A percentile compares a stretch with the other conserved stretches of the same genome.
phyloP scores from a whole-genome alignment of 2,797 vertebrate genomes.

The Anableps anableps region DNA sequence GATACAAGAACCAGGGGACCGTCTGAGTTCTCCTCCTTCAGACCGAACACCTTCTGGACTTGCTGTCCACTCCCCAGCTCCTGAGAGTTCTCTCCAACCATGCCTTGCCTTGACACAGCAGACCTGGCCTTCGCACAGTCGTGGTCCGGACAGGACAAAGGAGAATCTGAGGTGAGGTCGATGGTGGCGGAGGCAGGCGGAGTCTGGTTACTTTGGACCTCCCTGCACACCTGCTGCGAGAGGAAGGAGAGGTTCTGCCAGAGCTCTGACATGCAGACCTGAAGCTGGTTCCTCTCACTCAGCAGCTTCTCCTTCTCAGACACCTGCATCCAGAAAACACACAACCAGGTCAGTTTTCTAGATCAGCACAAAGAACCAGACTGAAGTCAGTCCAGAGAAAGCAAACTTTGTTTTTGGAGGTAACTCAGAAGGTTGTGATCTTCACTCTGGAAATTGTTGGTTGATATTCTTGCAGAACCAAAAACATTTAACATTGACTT shows the following conservation, averaged over 20 bases:
- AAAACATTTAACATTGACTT: background rate
- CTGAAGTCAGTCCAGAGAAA: background rate
- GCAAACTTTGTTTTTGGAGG: constrained; percentile 84
- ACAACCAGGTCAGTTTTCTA: background rate
- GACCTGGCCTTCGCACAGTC: constrained; percentile 17
- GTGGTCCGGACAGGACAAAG: constrained; percentile 50
- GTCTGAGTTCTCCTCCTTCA: constrained; percentile 72
- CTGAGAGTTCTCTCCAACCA: constrained; percentile 45
- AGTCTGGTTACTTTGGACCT: constrained; percentile 84
- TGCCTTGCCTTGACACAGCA: constrained; percentile 22
- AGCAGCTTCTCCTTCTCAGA: constrained; percentile 95
- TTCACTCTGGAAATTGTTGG: background rate
- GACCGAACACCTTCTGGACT: constrained; percentile 39
- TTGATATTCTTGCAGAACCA: constrained; percentile 44
- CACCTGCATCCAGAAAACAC: constrained; percentile 78
- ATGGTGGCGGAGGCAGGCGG: constrained; percentile 78
- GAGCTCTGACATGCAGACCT: constrained; percentile 94
- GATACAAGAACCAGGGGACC: constrained; percentile 81
- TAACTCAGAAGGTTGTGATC: background rate
- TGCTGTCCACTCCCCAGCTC: background rate
- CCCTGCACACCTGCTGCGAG: constrained; percentile 93
- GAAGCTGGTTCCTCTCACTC: constrained; percentile 93
- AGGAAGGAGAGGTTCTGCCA: constrained; percentile 96
- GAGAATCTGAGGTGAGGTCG: constrained; percentile 79
- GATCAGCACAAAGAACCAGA: background rate